Evolutionary conservation across 1,140 invertebrate genomes (phyloP).

Genomic region (Centruroides sculpturatus): DNA sequence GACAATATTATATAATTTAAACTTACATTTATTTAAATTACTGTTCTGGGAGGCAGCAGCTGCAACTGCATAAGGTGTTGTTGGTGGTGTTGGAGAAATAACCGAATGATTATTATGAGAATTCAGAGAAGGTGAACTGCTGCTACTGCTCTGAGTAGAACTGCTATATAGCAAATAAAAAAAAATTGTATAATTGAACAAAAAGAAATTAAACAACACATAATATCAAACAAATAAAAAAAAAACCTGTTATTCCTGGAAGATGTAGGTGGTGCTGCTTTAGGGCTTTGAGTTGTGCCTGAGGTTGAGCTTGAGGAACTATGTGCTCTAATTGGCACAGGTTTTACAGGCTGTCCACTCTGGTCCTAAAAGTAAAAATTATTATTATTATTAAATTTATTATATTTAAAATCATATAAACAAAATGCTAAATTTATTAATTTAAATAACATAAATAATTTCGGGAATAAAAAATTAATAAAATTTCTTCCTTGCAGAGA

Average conservation of each 20-base stretch:
- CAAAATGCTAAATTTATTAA: too few relatives aligned
- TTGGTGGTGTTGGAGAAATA: constrained; percentile 13
- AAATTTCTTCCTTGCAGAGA: too few relatives aligned
- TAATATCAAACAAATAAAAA: too few relatives aligned
- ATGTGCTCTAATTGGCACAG: constrained; percentile 14
- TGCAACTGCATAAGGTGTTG: constrained; percentile 16
- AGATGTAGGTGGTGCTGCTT: constrained; percentile 4
- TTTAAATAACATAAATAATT: too few relatives aligned
- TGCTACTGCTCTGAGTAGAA: constrained; percentile 15
- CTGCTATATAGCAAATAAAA: constrained; percentile 1
- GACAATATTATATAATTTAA: too few relatives aligned
- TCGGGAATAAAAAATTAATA: too few relatives aligned
- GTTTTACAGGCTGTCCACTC: constrained; percentile 8
- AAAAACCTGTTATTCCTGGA: neutral
- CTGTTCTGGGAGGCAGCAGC: constrained; percentile 1
- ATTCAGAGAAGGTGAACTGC: constrained; percentile 12
- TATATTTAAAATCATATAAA: too few relatives aligned
- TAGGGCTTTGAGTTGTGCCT: constrained; percentile 8
- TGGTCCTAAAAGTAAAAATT: neutral
- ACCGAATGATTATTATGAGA: constrained; percentile 9
- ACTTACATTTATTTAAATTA: too few relatives aligned
- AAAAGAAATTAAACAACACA: too few relatives aligned
- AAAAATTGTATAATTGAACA: too few relatives aligned
- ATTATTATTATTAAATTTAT: too few relatives aligned
- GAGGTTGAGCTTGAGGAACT: constrained; percentile 9